Conservation (phyloP, 2,113 vertebrate species). For the Galbula dea region DNA sequence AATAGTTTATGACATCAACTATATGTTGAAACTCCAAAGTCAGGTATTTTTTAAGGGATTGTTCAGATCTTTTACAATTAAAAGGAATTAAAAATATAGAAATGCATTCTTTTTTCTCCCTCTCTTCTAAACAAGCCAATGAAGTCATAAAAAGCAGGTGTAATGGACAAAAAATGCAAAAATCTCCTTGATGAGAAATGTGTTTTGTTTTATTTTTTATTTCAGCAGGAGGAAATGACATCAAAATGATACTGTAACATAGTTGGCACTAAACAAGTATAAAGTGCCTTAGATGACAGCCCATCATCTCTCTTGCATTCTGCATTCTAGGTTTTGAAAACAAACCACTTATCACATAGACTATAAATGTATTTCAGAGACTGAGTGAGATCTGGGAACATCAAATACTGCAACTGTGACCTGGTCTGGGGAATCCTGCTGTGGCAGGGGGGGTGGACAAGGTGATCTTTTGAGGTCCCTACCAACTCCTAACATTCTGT, state of each 20-base stretch:
- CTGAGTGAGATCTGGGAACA: conserved; percentile 16
- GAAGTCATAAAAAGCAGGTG: conserved; percentile 57
- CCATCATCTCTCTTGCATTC: conserved; percentile 47
- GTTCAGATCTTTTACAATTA: conserved; percentile 12
- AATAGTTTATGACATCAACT: neutral
- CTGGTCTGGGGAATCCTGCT: no score
- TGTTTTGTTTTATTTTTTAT: conserved; percentile 19
- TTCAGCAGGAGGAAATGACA: conserved; percentile 59
- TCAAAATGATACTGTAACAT: conserved; percentile 69
- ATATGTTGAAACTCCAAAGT: neutral
- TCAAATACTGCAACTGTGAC: neutral
- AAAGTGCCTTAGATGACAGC: conserved; percentile 62
- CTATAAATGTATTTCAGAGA: neutral
- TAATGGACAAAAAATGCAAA: conserved; percentile 35
- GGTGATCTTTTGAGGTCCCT: no score
- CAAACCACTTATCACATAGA: conserved; percentile 22
- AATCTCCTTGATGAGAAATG: conserved; percentile 60
- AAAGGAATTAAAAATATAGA: neutral
- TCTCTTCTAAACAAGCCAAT: conserved; percentile 21
- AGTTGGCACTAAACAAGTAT: conserved; percentile 58
- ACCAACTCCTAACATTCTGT: no score
- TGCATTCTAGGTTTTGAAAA: conserved; percentile 41
- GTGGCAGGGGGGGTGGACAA: no score
- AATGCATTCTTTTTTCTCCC: neutral
- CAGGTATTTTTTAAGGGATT: conserved; percentile 10